Conservation (phyloP, 37 sponge, comb jelly and placozoan genomes). For the Axinella damicornis region DNA sequence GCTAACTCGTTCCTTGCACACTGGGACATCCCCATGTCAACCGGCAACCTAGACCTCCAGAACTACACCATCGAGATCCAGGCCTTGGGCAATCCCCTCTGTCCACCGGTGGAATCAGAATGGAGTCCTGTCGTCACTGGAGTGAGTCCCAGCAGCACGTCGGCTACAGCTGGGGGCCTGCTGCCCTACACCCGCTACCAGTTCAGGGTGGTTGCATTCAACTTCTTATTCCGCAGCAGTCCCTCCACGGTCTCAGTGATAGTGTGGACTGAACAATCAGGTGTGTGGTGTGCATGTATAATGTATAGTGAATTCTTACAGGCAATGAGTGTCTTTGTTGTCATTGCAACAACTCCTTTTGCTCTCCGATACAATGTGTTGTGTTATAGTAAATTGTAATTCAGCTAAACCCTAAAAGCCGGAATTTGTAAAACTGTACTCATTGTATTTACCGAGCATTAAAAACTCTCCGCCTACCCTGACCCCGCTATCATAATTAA, state of each 20-base stretch:
- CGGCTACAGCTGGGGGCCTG: neutral
- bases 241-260: neutral
- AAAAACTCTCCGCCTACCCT: too few relatives aligned
- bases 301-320: neutral
- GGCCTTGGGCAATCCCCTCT: neutral
- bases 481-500: too few relatives aligned
- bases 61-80: slow-evolving; percentile 34
- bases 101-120: neutral
- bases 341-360: too few relatives aligned
- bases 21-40: slow-evolving; percentile 11
- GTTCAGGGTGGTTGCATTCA: slow-evolving; percentile 34
- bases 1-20: slow-evolving; percentile 4
- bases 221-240: neutral
- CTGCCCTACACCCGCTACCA: slow-evolving; percentile 8
- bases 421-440: too few relatives aligned
- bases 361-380: too few relatives aligned
- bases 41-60: slow-evolving; percentile 10
- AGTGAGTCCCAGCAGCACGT: neutral
- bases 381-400: too few relatives aligned
- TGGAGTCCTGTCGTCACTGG: neutral
- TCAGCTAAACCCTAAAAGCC: too few relatives aligned
- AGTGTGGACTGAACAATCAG: neutral
- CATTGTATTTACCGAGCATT: too few relatives aligned
- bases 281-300: neutral
- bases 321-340: too few relatives aligned